A percentile compares a stretch with the other conserved stretches of the same genome.
phyloP scores from a whole-genome alignment of 37 sponge, comb jelly and placozoan species.

The Axinella damicornis region DNA sequence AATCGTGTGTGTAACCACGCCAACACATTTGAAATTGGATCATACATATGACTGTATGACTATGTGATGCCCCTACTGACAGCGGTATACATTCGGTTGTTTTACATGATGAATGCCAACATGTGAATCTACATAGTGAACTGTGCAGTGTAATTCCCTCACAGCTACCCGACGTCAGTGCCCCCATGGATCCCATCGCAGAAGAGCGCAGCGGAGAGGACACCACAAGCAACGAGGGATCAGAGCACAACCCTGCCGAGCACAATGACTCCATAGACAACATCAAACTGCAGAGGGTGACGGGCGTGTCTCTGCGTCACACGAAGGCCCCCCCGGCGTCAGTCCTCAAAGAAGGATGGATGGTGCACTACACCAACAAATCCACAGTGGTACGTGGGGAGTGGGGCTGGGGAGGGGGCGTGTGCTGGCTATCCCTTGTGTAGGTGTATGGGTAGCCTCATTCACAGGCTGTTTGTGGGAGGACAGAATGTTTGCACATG shows the following conservation, averaged over 20 bases:
- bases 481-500: not conserved
- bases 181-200: conserved; percentile 53
- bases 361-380: conserved; percentile 88
- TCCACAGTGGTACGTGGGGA: conserved; percentile 72
- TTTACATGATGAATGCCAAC: too few species aligned
- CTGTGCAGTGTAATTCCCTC: too few species aligned
- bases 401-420: too few species aligned
- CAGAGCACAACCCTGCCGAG: conserved; percentile 57
- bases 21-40: too few species aligned
- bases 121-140: too few species aligned
- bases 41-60: too few species aligned
- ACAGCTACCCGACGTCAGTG: not conserved
- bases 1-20: too few species aligned
- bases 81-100: too few species aligned
- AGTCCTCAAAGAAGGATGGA: conserved; percentile 88
- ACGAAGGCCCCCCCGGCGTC: conserved; percentile 64
- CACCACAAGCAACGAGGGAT: conserved; percentile 62
- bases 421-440: too few species aligned
- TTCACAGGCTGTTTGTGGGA: too few species aligned
- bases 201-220: conserved; percentile 70
- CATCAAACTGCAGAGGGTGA: conserved; percentile 70
- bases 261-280: conserved; percentile 30
- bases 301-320: conserved; percentile 70
- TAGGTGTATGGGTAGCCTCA: not conserved
- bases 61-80: too few species aligned